Evolutionary conservation across 1,140 invertebrate species (phyloP).

Genomic region (Micrasema minimum): DNA sequence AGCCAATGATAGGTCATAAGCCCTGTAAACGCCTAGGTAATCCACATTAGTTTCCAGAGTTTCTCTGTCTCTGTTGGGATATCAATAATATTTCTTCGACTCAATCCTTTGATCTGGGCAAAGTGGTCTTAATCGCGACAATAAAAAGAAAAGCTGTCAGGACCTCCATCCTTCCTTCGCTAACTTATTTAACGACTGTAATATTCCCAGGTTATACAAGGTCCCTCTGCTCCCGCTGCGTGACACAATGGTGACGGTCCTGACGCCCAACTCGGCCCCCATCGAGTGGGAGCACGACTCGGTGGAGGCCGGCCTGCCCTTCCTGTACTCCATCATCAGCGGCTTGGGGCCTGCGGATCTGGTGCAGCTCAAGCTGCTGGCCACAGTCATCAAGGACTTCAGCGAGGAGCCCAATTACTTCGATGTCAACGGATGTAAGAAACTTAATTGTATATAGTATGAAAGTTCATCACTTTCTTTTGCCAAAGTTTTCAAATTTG

Average conservation of each 20-base stretch:
- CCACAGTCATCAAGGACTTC: slow-evolving; percentile 46
- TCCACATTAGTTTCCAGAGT: too few relatives aligned
- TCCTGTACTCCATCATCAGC: slow-evolving; percentile 39
- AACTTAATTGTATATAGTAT: background rate
- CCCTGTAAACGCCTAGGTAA: too few relatives aligned
- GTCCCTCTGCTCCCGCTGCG: slow-evolving; percentile 44
- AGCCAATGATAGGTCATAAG: too few relatives aligned
- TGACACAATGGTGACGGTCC: slow-evolving; percentile 6
- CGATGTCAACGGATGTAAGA: slow-evolving; percentile 30
- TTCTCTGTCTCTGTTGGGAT: too few relatives aligned
- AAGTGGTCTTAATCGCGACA: too few relatives aligned
- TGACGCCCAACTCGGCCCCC: slow-evolving; percentile 22
- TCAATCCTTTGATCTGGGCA: too few relatives aligned
- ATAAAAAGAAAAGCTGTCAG: too few relatives aligned
- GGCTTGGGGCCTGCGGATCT: slow-evolving; percentile 29
- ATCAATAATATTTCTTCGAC: too few relatives aligned
- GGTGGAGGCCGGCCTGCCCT: slow-evolving; percentile 39
- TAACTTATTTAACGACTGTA: too few relatives aligned
- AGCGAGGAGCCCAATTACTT: slow-evolving; percentile 47
- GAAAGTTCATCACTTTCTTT: too few relatives aligned
- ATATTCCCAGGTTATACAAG: slow-evolving; percentile 49
- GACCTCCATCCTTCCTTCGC: too few relatives aligned
- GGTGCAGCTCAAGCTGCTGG: slow-evolving; percentile 37
- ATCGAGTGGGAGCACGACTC: slow-evolving; percentile 49
- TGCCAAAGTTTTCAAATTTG: too few relatives aligned